Evolutionary conservation across 1,140 invertebrate species (phyloP).

Genomic region (Drosophila mayri): DNA sequence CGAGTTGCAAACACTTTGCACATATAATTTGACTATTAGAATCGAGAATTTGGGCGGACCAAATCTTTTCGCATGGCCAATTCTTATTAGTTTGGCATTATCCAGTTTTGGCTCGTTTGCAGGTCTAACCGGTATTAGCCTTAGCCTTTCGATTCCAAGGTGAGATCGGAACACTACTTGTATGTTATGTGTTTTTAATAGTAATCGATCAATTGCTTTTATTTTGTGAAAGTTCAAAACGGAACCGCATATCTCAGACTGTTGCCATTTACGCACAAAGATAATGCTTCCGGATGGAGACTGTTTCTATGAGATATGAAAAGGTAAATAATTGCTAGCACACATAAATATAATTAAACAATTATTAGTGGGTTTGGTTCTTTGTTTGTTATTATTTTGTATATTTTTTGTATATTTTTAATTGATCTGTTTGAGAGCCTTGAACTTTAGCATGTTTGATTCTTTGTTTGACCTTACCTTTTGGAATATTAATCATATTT

Average conservation of each 20-base stretch:
- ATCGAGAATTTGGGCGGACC: constrained; percentile 16
- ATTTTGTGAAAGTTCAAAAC: constrained; percentile 50
- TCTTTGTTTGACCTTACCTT: not conserved
- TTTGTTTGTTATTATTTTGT: constrained; percentile 3
- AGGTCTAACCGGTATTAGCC: constrained; percentile 51
- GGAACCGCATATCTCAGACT: constrained; percentile 34
- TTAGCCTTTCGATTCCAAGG: constrained; percentile 50
- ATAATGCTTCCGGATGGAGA: constrained; percentile 36
- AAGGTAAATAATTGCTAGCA: not conserved
- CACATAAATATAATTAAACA: not conserved
- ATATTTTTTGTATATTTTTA: not conserved
- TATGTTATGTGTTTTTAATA: constrained; percentile 21
- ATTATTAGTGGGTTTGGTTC: constrained; percentile 1
- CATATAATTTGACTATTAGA: constrained; percentile 46
- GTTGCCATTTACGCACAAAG: constrained; percentile 41
- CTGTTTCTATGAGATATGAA: constrained; percentile 11
- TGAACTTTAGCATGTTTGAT: constrained; percentile 15
- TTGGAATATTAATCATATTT: not conserved
- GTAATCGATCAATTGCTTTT: constrained; percentile 47
- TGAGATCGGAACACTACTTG: constrained; percentile 28
- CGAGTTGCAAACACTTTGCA: constrained; percentile 34
- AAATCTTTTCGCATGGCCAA: constrained; percentile 37
- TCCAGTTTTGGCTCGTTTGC: constrained; percentile 25
- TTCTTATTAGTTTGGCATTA: constrained; percentile 32
- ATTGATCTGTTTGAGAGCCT: constrained; percentile 11